Percentiles rank a stretch among this genome's conserved stretches.
Conservation (phyloP, 2,113 vertebrate species). For the Dicaeum eximium region DNA sequence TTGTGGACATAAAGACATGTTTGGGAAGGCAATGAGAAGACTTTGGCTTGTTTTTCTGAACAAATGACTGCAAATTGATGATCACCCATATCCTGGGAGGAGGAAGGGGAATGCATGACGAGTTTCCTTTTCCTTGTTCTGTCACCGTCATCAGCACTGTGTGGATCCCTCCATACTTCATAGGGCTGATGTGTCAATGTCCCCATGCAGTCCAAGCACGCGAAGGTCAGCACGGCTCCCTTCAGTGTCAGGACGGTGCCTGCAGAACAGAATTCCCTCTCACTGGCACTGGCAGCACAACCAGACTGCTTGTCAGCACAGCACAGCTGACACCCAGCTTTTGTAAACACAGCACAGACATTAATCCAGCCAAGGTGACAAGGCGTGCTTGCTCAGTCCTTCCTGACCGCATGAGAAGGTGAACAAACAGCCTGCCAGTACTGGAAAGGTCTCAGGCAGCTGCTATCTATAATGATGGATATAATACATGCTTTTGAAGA, state of each 20-base stretch:
- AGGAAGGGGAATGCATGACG: slow-evolving; percentile 85
- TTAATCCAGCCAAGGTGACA: not conserved
- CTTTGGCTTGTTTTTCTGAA: slow-evolving; percentile 98
- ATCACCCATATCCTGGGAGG: slow-evolving; percentile 87
- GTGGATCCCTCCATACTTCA: slow-evolving; percentile 90
- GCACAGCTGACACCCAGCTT: not conserved
- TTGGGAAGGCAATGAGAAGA: slow-evolving; percentile 96
- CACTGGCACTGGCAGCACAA: not conserved
- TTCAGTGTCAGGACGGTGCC: slow-evolving; percentile 89
- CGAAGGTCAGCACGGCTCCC: slow-evolving; percentile 87
- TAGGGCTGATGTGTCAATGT: slow-evolving; percentile 83
- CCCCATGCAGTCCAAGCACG: slow-evolving; percentile 87
- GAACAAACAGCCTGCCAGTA: not conserved
- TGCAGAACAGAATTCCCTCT: slow-evolving; percentile 54
- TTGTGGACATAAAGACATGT: slow-evolving; percentile 93
- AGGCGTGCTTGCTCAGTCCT: not conserved
- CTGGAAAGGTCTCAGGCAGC: not conserved
- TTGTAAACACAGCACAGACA: not conserved
- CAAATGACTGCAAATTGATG: slow-evolving; percentile 93
- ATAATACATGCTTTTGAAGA: not conserved
- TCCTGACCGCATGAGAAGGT: not conserved
- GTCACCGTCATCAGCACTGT: slow-evolving; percentile 83
- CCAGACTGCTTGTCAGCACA: not conserved
- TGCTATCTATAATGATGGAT: not conserved
- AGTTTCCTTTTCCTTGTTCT: slow-evolving; percentile 85